Percentiles rank a stretch among this genome's conserved stretches.
phyloP scores from a whole-genome alignment of 53 echinoderm and acorn worm genomes.

The Luidia sarsii region DNA sequence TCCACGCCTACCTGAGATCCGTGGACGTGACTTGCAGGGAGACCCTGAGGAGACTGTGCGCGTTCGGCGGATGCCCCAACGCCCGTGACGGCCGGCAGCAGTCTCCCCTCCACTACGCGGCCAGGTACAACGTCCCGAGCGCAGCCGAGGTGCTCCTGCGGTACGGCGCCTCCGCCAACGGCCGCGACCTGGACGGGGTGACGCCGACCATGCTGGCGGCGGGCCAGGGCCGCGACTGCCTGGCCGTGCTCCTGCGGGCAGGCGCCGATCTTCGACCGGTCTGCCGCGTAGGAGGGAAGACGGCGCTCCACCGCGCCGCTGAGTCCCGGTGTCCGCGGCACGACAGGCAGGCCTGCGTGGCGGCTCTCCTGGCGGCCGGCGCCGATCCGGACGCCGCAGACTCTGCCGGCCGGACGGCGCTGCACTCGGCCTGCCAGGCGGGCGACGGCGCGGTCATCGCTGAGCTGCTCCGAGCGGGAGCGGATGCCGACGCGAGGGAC shows the following conservation, averaged over 20 bases:
- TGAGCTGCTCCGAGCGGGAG: slow-evolving; percentile 36
- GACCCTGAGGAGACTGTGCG: slow-evolving; percentile 32
- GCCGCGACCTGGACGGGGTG: slow-evolving; percentile 19
- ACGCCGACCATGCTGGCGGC: slow-evolving; percentile 52
- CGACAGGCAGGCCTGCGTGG: slow-evolving; percentile 29
- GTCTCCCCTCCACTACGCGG: slow-evolving; percentile 53
- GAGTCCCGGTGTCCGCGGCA: slow-evolving; percentile 38
- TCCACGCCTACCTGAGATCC: slow-evolving; percentile 19
- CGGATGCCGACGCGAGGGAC: slow-evolving; percentile 35
- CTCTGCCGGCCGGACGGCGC: slow-evolving; percentile 8
- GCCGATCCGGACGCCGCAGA: slow-evolving; percentile 7
- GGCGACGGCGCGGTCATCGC: slow-evolving; percentile 16
- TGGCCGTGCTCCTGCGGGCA: slow-evolving; percentile 15
- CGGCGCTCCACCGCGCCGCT: slow-evolving; percentile 47
- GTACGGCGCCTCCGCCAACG: slow-evolving; percentile 30
- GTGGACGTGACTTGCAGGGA: slow-evolving; percentile 29
- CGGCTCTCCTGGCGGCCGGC: slow-evolving; percentile 21
- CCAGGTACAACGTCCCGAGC: slow-evolving; percentile 31
- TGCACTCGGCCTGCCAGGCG: slow-evolving; percentile 31
- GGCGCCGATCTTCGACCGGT: slow-evolving; percentile 11
- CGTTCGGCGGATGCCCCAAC: slow-evolving; percentile 27
- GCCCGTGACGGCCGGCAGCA: slow-evolving; percentile 47
- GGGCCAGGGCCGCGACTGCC: slow-evolving; percentile 21
- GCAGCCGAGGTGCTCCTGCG: slow-evolving; percentile 20
- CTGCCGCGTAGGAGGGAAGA: slow-evolving; percentile 33